Conservation (phyloP, 1,140 invertebrate species). For the Neodiprion virginianus region DNA sequence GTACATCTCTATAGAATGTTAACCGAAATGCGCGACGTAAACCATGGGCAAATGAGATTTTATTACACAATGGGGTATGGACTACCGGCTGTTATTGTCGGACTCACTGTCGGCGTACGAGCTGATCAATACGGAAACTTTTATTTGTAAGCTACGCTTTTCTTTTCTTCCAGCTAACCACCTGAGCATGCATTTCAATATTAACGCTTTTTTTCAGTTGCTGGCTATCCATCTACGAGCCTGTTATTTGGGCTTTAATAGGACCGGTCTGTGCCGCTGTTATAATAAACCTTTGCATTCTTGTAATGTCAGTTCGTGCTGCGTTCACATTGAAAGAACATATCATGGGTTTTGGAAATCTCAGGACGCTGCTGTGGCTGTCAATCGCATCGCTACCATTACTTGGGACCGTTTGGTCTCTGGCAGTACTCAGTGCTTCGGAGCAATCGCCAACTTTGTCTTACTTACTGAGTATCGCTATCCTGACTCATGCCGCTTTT, state of each 20-base stretch:
- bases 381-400: slow-evolving; percentile 81
- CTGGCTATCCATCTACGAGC: slow-evolving; percentile 93
- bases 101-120: slow-evolving; percentile 88
- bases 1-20: slow-evolving; percentile 94
- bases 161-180: slow-evolving; percentile 5
- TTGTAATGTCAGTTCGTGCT: slow-evolving; percentile 85
- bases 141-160: slow-evolving; percentile 78
- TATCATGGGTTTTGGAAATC: slow-evolving; percentile 87
- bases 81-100: slow-evolving; percentile 91
- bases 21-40: slow-evolving; percentile 94
- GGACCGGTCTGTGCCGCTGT: slow-evolving; percentile 82
- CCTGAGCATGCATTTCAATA: slow-evolving; percentile 15
- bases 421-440: slow-evolving; percentile 81
- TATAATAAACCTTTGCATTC: slow-evolving; percentile 78
- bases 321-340: slow-evolving; percentile 92
- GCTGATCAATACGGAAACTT: slow-evolving; percentile 96
- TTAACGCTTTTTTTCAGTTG: slow-evolving; percentile 71
- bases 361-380: slow-evolving; percentile 85
- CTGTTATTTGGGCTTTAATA: slow-evolving; percentile 90
- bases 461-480: slow-evolving; percentile 74
- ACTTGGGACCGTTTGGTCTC: slow-evolving; percentile 79
- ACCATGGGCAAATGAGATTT: slow-evolving; percentile 93
- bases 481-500: slow-evolving; percentile 77
- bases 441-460: slow-evolving; percentile 76
- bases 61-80: slow-evolving; percentile 96